Evolutionary conservation across 92 coral and sea anemone species (phyloP), one percentile per base, ranked within the genome.

Genomic region (Chrysogorgia sp.): DNA sequence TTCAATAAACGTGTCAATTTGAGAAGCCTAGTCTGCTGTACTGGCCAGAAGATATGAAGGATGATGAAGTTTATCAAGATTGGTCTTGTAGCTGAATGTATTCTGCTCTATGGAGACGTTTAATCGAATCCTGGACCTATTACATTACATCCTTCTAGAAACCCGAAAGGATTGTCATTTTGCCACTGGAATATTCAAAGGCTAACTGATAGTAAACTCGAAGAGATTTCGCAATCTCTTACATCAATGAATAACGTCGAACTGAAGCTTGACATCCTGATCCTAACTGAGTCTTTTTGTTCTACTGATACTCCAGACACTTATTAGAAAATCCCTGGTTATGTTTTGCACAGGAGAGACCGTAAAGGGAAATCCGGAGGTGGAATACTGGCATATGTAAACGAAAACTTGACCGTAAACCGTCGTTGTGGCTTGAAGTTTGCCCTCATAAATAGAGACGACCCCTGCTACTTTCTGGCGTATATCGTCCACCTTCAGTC

Each of bases 141-240:
- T n/a, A n/a, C n/a, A n/a, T n/a, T n/a, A n/a, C n/a, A n/a, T n/a
- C n/a, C n/a, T n/a, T n/a, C n/a, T n/a, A n/a, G n/a, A n/a, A n/a
- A n/a, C n/a, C n/a, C n/a, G n/a, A 66, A 20, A 66, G 72, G 72
- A 8, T 31, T 35, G 15, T 34, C 25, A 29, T 9, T 66, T 9
- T 17, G 72, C 20, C 52, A 66, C n/a, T 66, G 72, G 72, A 66
- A 66, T 35, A 40, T 66, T 23, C 72, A 66, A 40, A 6, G 31
- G 30, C 52, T 66, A n/a, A 66, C 72, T 0, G 52, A 66, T n/a
- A 40, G 10, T 32, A 66, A 35, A 24, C 9, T 34, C 31, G 72
- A 66, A 34, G 72, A 66, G 30, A 66, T 66, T 40, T 35, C 68
- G 26, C 72, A 19, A 17, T 32, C 72, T 17, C 31, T 66, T 32